A percentile compares a stretch with the other conserved stretches of the same genome.
phyloP scores from a whole-genome alignment of 1,140 invertebrate species.

The Pogonognathellus flavescens region DNA sequence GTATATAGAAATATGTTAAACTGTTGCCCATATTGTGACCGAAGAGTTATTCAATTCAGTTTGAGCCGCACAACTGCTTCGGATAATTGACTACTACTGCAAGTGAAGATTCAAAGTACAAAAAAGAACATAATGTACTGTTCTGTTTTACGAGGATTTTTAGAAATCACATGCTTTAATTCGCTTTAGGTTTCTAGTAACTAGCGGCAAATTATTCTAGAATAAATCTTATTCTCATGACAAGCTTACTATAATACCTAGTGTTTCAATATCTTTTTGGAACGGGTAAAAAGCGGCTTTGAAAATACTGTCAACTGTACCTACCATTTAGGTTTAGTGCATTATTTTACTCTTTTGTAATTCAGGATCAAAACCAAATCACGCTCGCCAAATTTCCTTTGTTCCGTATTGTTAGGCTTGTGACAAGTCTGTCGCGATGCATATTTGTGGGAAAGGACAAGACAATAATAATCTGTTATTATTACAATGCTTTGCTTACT shows the following conservation, averaged over 20 bases:
- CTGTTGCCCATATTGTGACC: too few relatives aligned
- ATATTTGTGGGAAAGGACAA: conserved; percentile 24
- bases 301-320: not conserved
- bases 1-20: too few relatives aligned
- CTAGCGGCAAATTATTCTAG: too few relatives aligned
- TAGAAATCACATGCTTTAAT: not conserved
- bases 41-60: not conserved
- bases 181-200: not conserved
- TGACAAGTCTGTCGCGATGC: not conserved
- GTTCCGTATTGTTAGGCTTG: not conserved
- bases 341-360: too few relatives aligned
- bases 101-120: not conserved
- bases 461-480: conserved; percentile 4
- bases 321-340: not conserved
- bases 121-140: conserved; percentile 3
- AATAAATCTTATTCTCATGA: too few relatives aligned
- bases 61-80: conserved; percentile 24
- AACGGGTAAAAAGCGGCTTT: not conserved
- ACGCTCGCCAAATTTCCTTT: not conserved
- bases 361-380: not conserved
- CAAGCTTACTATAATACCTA: too few relatives aligned
- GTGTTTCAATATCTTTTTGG: too few relatives aligned
- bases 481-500: not conserved
- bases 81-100: not conserved
- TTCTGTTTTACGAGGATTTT: conserved; percentile 9